A percentile compares a stretch with the other conserved stretches of the same genome.
Evolutionary conservation across 2,888 invertebrate species (phyloP).

Genomic region (Cheilosia urbana): DNA sequence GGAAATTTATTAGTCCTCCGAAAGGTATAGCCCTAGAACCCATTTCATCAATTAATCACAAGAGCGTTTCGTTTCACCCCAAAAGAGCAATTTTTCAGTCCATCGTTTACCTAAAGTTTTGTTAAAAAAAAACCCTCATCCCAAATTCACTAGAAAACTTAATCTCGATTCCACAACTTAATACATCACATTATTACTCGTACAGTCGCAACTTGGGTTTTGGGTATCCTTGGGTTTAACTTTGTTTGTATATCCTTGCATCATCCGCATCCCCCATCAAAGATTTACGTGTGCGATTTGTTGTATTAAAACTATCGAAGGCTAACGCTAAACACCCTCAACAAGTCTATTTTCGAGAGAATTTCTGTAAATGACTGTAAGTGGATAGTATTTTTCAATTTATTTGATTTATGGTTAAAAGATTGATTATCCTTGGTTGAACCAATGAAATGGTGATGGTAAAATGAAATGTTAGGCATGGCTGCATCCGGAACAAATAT

Average conservation of each 20-base stretch:
- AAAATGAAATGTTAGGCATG: conserved; percentile 4
- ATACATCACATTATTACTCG: conserved; percentile 51
- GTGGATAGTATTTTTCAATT: conserved; percentile 52
- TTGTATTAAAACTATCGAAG: conserved; percentile 33
- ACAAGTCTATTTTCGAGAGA: conserved; percentile 39
- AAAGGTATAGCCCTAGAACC: conserved; percentile 28
- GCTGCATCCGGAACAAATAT: conserved; percentile 13
- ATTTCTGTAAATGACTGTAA: conserved; percentile 32
- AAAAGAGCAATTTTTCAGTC: conserved; percentile 14
- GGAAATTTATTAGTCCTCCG: conserved; percentile 65
- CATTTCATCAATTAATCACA: conserved; percentile 68
- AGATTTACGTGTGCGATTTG: conserved; percentile 37
- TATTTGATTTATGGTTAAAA: conserved; percentile 65
- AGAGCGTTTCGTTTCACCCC: conserved; percentile 31
- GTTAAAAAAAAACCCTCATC: conserved; percentile 4
- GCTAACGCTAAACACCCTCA: conserved; percentile 61
- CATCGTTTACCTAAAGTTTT: conserved; percentile 5
- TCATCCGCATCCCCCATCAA: conserved; percentile 11
- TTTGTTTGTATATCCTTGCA: conserved; percentile 7
- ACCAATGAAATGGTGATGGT: neutral
- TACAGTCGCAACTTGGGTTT: neutral
- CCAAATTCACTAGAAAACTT: conserved; percentile 38
- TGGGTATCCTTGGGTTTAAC: too few species aligned
- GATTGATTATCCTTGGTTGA: conserved; percentile 57
- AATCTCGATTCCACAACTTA: conserved; percentile 45